Evolutionary conservation across 2,888 invertebrate genomes (phyloP).

Genomic region (Tolmerus cingulatus): DNA sequence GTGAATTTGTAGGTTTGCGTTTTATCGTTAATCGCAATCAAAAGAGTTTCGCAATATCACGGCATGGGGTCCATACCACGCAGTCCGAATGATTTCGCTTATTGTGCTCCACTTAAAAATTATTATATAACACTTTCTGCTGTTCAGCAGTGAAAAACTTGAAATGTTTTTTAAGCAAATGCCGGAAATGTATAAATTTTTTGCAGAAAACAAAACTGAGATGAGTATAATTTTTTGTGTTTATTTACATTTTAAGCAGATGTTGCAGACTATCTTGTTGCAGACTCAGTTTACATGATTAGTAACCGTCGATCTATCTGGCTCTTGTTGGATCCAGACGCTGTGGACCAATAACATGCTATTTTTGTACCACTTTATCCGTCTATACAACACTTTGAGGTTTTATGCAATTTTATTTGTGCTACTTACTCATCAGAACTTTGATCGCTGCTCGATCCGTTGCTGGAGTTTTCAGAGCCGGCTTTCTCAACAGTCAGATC

Average conservation of each 20-base stretch:
- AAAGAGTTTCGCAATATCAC: background rate
- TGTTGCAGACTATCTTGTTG: background rate
- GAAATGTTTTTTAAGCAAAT: background rate
- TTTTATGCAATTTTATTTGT: background rate
- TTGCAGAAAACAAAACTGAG: background rate
- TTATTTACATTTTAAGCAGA: background rate
- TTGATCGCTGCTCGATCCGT: conserved; percentile 18
- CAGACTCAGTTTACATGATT: background rate
- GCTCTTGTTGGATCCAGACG: background rate
- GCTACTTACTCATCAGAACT: conserved; percentile 47
- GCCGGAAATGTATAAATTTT: background rate
- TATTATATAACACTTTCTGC: background rate
- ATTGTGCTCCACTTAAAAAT: background rate
- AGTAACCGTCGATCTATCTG: background rate
- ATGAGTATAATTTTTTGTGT: background rate
- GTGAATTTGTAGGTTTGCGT: background rate
- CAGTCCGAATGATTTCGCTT: background rate
- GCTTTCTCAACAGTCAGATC: conserved; percentile 31
- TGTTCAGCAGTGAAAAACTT: background rate
- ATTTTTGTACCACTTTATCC: background rate
- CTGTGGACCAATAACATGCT: background rate
- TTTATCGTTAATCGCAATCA: background rate
- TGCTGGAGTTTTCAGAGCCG: background rate
- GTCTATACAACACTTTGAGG: background rate
- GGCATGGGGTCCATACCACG: background rate